Conservation (phyloP, 2,888 invertebrate genomes). For the Pterostichus madidus region DNA sequence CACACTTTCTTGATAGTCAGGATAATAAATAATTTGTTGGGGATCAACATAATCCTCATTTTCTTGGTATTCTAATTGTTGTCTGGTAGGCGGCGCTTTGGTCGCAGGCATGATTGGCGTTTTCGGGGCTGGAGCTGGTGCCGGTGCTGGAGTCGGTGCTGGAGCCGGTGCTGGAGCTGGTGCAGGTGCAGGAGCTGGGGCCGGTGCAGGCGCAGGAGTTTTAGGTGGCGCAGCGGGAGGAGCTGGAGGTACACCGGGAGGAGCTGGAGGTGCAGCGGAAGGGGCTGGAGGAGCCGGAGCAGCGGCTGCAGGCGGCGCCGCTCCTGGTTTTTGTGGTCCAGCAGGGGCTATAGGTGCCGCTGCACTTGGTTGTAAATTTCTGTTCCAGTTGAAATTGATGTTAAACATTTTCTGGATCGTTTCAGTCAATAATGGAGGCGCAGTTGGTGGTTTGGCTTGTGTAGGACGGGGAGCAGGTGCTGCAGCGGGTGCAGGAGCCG, state of each 20-base stretch:
- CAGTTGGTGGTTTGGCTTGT: conserved; percentile 63
- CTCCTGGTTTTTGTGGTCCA: not conserved
- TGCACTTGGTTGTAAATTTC: conserved; percentile 71
- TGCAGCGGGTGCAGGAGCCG: conserved; percentile 68
- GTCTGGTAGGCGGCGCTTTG: conserved; percentile 59
- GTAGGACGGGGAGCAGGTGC: conserved; percentile 66
- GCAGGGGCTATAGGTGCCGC: conserved; percentile 63
- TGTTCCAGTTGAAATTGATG: conserved; percentile 75
- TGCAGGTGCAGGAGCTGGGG: conserved; percentile 43
- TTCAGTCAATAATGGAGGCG: conserved; percentile 73
- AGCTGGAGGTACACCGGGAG: conserved; percentile 65
- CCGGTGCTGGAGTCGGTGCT: conserved; percentile 66
- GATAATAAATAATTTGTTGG: conserved; percentile 52
- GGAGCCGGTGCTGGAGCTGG: conserved; percentile 66
- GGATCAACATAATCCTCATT: conserved; percentile 67
- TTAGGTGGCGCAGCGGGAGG: conserved; percentile 61
- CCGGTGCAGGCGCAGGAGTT: conserved; percentile 64
- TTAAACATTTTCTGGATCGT: conserved; percentile 75
- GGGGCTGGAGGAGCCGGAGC: conserved; percentile 67
- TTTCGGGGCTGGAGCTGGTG: conserved; percentile 66
- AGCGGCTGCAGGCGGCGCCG: not conserved
- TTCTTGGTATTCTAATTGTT: conserved; percentile 27
- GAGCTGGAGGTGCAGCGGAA: conserved; percentile 64
- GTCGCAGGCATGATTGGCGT: conserved; percentile 66
- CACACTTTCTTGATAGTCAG: conserved; percentile 65